These are phyloP conservation scores for Sparus aurata DNA, from an alignment of 2,797 vertebrate genomes.

Conservation along the genomic window DNA sequence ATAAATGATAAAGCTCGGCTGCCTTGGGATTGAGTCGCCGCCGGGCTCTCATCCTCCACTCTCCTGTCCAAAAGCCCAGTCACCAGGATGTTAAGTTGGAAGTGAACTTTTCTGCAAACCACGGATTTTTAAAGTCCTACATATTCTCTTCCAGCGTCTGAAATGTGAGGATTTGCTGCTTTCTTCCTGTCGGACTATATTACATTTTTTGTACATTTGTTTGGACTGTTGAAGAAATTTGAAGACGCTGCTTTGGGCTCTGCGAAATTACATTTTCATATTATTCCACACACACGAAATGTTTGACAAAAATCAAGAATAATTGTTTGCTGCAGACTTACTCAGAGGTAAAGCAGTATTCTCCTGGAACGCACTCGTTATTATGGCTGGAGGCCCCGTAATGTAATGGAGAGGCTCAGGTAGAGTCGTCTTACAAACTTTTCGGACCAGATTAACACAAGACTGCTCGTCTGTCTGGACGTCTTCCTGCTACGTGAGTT, in stretches of 20 bases:
- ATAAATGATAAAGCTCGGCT: too few relatives aligned
- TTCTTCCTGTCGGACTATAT: background rate
- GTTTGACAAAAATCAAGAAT: background rate
- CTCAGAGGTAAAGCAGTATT: background rate
- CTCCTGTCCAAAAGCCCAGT: too few relatives aligned
- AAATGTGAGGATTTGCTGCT: background rate
- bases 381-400: background rate
- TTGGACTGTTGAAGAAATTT: background rate
- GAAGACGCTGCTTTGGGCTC: background rate
- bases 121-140: background rate
- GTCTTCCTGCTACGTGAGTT: constrained; percentile 34
- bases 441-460: background rate
- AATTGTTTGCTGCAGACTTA: background rate
- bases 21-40: too few relatives aligned
- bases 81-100: too few relatives aligned
- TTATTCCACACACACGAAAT: background rate
- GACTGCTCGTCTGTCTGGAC: constrained; percentile 25
- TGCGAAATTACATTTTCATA: background rate
- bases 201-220: background rate
- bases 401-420: background rate
- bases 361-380: background rate
- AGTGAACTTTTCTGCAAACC: too few relatives aligned
- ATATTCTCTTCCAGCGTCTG: background rate
- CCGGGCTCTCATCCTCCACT: too few relatives aligned
- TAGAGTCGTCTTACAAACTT: constrained; percentile 4